Conservation (phyloP, 2,113 vertebrate genomes). For the Emydocephalus ijimae region DNA sequence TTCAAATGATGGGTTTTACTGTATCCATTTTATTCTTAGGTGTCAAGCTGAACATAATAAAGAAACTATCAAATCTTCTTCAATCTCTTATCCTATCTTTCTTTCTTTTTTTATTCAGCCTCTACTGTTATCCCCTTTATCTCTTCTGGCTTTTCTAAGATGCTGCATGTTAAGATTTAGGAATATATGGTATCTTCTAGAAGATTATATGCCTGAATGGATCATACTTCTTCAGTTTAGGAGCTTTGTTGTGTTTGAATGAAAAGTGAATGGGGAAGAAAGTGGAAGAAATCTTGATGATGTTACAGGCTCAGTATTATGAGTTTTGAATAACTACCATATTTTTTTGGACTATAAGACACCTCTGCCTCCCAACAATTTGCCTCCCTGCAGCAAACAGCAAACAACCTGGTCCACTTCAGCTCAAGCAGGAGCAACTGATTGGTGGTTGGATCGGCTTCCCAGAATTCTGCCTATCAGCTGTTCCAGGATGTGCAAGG, state of each 20-base stretch:
- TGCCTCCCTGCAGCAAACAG: too few relatives aligned
- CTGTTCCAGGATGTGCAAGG: too few relatives aligned
- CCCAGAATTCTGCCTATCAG: too few relatives aligned
- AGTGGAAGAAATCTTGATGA: constrained; percentile 33
- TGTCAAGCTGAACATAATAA: background rate
- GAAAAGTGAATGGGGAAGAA: constrained; percentile 41
- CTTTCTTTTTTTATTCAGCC: background rate
- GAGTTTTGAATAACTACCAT: background rate
- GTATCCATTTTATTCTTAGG: background rate
- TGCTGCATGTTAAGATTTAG: background rate
- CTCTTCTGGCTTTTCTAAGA: background rate
- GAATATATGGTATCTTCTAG: background rate
- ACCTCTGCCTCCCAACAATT: too few relatives aligned
- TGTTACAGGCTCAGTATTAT: constrained; percentile 38
- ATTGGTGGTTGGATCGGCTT: too few relatives aligned
- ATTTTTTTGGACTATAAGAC: too few relatives aligned
- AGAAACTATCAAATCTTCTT: background rate
- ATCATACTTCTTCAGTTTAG: constrained; percentile 16
- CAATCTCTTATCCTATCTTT: background rate
- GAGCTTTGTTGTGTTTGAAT: constrained; percentile 46
- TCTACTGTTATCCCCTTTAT: background rate
- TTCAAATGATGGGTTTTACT: too few relatives aligned
- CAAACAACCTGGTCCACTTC: too few relatives aligned
- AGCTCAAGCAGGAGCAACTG: too few relatives aligned
- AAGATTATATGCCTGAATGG: constrained; percentile 3